Base-by-base conservation (phyloP, 2,113 vertebrate species). In the Otus sunia region DNA sequence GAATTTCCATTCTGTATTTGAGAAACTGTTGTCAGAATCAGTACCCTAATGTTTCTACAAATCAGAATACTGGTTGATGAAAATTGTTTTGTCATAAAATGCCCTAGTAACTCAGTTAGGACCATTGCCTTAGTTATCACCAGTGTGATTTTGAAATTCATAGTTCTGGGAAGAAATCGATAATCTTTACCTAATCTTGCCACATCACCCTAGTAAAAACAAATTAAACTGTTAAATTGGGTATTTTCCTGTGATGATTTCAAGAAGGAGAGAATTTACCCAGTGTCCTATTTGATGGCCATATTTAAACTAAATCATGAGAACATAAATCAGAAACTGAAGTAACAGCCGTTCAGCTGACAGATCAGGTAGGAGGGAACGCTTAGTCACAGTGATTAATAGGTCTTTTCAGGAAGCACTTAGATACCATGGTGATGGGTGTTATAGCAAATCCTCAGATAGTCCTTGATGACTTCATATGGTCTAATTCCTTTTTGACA, bases 391-490 rank as follows among this genome's bases (percentile, higher is more conserved):
- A 73, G 81, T 96, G 97, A 97, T 96, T 97, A 95, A 97, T 97
- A 92, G 91, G 89, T 79, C 89, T 96, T 89, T 87, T 96, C 94
- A 97, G 86, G 83, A 95, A 87, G 91, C 89, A 89, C 96, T 95
- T 91, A 96, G 94, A 95, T 92, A 94, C 89, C 92, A 92, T 88
- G 87, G 88, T 94, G 94, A 96, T 95, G 89, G 84, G 91, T 94
- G 94, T 96, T 96, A 95, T 17, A 95, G 73, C 71, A 92, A 95
- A 96, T 90, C 85, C 93, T 96, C 82, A 93, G 88, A 93, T 92
- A 96, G 94, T 95, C 91, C 91, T 96, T 97, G 95, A 94, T 96
- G 95, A 96, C 94, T 95, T 96, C 96, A 97, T 96, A 90, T 85
- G 84, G 80, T 94, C 91, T 95, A 97, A 96, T 95, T 97, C 80